Conservation (phyloP, 2,888 invertebrate genomes). For the Neuroscelio doddi region DNA sequence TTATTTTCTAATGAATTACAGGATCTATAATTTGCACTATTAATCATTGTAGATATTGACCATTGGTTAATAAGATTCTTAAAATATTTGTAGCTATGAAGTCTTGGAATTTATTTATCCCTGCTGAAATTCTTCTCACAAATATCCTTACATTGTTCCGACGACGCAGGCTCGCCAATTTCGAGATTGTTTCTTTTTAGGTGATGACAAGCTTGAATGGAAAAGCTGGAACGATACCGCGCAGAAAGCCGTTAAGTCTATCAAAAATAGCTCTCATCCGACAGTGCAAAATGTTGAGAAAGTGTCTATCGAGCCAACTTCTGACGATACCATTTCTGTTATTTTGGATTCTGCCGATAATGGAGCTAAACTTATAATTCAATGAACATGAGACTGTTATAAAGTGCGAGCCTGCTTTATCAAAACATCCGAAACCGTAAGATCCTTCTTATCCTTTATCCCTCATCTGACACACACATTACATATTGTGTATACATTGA, state of each 20-base stretch:
- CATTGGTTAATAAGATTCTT: slow-evolving; percentile 38
- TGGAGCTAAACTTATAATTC: slow-evolving; percentile 11
- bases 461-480: no score
- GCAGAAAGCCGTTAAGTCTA: slow-evolving; percentile 20
- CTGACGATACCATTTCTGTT: slow-evolving; percentile 9
- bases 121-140: slow-evolving; percentile 7
- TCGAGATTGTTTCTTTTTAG: slow-evolving; percentile 43
- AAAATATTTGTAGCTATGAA: slow-evolving; percentile 38
- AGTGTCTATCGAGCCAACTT: background rate
- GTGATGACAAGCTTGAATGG: slow-evolving; percentile 32
- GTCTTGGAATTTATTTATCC: slow-evolving; percentile 13
- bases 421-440: background rate
- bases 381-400: background rate
- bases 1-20: background rate
- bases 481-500: no score
- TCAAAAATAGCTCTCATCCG: slow-evolving; percentile 24
- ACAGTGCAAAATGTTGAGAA: slow-evolving; percentile 7
- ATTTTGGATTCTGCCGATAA: slow-evolving; percentile 17
- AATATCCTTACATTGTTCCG: slow-evolving; percentile 13
- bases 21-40: slow-evolving; percentile 28
- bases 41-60: slow-evolving; percentile 30
- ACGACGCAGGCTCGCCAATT: slow-evolving; percentile 11
- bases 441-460: no score
- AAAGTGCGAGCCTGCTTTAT: background rate
- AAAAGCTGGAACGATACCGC: slow-evolving; percentile 23